phyloP scores from a whole-genome alignment of 2,797 vertebrate genomes.

The Crocidura indochinensis region DNA sequence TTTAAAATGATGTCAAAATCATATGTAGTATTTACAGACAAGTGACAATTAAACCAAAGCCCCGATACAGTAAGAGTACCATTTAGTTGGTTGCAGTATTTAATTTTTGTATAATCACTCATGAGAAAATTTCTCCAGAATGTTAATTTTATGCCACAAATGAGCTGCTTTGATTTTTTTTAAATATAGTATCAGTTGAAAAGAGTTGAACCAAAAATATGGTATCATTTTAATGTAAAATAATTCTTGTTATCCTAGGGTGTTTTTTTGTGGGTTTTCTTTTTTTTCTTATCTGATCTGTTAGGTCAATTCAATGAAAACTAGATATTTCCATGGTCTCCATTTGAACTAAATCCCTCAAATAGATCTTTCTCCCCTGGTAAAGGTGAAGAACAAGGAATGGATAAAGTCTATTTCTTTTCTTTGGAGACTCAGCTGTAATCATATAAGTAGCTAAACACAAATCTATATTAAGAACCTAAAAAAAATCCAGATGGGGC shows the following conservation, averaged over 20 bases:
- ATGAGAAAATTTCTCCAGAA: constrained; percentile 59
- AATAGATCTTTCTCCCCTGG: neutral
- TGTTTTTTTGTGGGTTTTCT: no score
- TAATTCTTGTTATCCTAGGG: constrained; percentile 27
- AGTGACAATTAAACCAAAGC: constrained; percentile 70
- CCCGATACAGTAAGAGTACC: constrained; percentile 58
- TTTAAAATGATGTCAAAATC: constrained; percentile 70
- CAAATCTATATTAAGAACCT: constrained; percentile 47
- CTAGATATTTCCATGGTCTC: constrained; percentile 1
- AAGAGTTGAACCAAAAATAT: constrained; percentile 54
- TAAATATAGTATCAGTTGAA: constrained; percentile 53
- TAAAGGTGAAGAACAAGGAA: neutral
- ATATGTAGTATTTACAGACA: constrained; percentile 74
- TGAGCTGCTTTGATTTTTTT: constrained; percentile 64
- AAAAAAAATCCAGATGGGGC: constrained; percentile 25
- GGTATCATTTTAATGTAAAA: constrained; percentile 42
- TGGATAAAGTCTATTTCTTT: constrained; percentile 24
- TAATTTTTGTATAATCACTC: constrained; percentile 64
- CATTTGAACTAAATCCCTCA: neutral
- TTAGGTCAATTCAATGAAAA: constrained; percentile 17
- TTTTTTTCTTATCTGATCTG: constrained; percentile 47
- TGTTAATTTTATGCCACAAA: constrained; percentile 62
- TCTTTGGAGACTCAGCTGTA: neutral
- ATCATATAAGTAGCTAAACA: neutral
- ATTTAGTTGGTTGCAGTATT: constrained; percentile 65